Evolutionary conservation across 2,888 invertebrate species (phyloP).

Genomic region (Caenorhabditis macrosperma): DNA sequence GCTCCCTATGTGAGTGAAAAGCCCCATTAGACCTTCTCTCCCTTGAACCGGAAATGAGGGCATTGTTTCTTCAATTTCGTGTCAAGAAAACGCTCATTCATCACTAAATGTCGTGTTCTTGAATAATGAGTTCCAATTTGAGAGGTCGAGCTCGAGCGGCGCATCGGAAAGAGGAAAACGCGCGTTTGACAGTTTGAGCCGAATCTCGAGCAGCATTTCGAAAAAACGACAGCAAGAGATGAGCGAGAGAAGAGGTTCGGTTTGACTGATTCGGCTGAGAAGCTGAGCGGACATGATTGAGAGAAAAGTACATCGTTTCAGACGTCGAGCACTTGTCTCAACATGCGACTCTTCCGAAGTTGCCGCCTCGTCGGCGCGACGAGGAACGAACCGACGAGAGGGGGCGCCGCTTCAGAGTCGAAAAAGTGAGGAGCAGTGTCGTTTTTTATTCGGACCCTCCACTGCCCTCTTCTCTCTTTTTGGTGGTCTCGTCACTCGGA

Average conservation of each 20-base stretch:
- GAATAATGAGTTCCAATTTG: conserved; percentile 10
- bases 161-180: conserved; percentile 36
- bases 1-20: conserved; percentile 43
- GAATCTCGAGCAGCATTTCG: conserved; percentile 44
- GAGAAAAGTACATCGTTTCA: conserved; percentile 19
- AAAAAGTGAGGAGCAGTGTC: conserved; percentile 36
- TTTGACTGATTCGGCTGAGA: not conserved
- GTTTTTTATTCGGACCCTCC: conserved; percentile 9
- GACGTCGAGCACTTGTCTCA: conserved; percentile 37
- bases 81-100: not conserved
- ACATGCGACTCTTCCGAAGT: conserved; percentile 50
- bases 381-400: conserved; percentile 32
- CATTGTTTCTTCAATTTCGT: not conserved
- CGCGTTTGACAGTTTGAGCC: conserved; percentile 47
- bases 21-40: not conserved
- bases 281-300: not conserved
- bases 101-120: conserved; percentile 17
- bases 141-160: conserved; percentile 31
- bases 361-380: conserved; percentile 37
- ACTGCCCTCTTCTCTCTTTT: not conserved
- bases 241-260: conserved; percentile 25
- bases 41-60: not conserved
- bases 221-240: conserved; percentile 43
- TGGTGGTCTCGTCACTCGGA: conserved; percentile 32
- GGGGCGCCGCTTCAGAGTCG: conserved; percentile 42